A percentile compares a stretch with the other conserved stretches of the same genome.
These are phyloP conservation scores for Chionis minor DNA, from an alignment of 2,113 vertebrate genomes.

Conservation along the genomic window DNA sequence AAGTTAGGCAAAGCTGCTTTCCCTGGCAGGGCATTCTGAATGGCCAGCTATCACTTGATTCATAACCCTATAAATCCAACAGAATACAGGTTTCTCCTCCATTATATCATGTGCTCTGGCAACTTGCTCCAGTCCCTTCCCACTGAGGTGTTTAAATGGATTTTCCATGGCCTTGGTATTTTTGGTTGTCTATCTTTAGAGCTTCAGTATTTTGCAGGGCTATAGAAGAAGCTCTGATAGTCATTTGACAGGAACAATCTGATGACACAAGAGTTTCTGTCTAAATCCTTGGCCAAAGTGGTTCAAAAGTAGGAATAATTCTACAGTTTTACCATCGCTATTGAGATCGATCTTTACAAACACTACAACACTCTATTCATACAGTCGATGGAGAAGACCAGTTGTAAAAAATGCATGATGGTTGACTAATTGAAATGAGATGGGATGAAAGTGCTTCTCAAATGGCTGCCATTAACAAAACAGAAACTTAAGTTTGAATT, in stretches of 20 bases:
- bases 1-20: background rate
- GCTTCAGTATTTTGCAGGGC: background rate
- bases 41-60: background rate
- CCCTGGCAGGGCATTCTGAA: background rate
- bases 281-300: background rate
- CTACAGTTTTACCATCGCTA: background rate
- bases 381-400: background rate
- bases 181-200: background rate
- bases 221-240: background rate
- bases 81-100: background rate
- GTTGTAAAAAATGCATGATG: background rate
- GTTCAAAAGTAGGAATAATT: background rate
- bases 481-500: background rate
- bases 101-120: accelerated
- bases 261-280: background rate
- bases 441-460: background rate
- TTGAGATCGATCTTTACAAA: background rate
- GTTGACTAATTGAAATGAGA: background rate
- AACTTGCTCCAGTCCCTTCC: background rate
- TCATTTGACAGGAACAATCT: background rate
- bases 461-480: background rate
- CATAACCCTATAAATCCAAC: background rate
- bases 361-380: background rate
- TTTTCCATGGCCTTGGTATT: background rate
- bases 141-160: background rate